Evolutionary conservation across 2,888 invertebrate species (phyloP).

Genomic region (Eutolmus rufibarbis): DNA sequence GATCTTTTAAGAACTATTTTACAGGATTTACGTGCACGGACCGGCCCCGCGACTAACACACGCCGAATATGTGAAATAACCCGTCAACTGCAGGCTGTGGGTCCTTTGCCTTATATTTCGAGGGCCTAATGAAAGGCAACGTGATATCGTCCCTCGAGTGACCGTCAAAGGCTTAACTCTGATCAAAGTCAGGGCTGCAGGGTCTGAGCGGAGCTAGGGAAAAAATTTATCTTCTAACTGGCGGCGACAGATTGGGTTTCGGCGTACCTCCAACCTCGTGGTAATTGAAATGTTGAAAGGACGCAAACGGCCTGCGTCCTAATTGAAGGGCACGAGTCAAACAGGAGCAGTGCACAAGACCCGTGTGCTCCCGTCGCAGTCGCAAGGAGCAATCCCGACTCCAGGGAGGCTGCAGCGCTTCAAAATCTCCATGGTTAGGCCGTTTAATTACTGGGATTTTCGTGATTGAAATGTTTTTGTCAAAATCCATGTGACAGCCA

Average conservation of each 20-base stretch:
- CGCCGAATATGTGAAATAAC: not conserved
- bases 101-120: not conserved
- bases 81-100: not conserved
- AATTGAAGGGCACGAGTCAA: slow-evolving; percentile 37
- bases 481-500: not conserved
- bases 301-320: slow-evolving; percentile 15
- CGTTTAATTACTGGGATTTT: slow-evolving; percentile 24
- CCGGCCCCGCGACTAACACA: not conserved
- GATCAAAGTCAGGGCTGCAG: not conserved
- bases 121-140: not conserved
- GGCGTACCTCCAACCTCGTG: not conserved
- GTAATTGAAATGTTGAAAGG: slow-evolving; percentile 34
- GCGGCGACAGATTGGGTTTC: slow-evolving; percentile 31
- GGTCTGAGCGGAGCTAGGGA: not conserved
- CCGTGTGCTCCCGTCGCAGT: not conserved
- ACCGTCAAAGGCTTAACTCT: not conserved
- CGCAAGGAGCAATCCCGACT: not conserved
- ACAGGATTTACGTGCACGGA: not conserved
- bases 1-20: too few relatives aligned
- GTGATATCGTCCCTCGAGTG: slow-evolving; percentile 9
- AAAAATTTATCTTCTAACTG: slow-evolving; percentile 13
- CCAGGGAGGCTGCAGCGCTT: not conserved
- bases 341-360: not conserved
- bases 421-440: not conserved
- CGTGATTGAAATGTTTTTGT: not conserved